Conservation (phyloP, 2,888 invertebrate genomes). For the Drosophila parthenogenetica region DNA sequence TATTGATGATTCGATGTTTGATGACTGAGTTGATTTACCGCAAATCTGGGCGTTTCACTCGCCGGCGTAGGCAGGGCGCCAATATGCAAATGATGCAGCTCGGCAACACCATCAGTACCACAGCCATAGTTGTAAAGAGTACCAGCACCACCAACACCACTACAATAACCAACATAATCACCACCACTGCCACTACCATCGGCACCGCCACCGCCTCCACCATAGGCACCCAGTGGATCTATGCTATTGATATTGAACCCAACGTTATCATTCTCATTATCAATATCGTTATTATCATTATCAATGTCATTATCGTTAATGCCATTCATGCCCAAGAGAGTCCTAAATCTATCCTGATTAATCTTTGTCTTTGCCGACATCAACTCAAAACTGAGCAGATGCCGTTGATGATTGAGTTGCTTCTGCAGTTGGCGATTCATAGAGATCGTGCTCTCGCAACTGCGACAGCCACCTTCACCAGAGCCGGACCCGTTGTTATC, state of each 20-base stretch:
- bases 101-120: constrained; percentile 56
- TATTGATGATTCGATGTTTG: constrained; percentile 22
- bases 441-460: constrained; percentile 84
- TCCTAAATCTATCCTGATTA: constrained; percentile 84
- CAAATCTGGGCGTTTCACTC: constrained; percentile 85
- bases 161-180: constrained; percentile 35
- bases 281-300: constrained; percentile 79
- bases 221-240: constrained; percentile 46
- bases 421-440: constrained; percentile 85
- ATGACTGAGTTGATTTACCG: constrained; percentile 83
- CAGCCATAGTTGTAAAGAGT: constrained; percentile 45
- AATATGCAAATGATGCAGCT: constrained; percentile 84
- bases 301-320: constrained; percentile 82
- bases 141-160: constrained; percentile 44
- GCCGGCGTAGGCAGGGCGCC: constrained; percentile 85
- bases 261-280: constrained; percentile 81
- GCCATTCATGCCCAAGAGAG: constrained; percentile 85
- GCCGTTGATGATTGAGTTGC: constrained; percentile 85
- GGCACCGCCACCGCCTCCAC: constrained; percentile 28
- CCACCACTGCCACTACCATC: constrained; percentile 25
- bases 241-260: constrained; percentile 66
- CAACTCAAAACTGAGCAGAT: constrained; percentile 85
- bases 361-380: constrained; percentile 84
- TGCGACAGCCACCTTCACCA: constrained; percentile 75
- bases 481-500: constrained; percentile 79